These are phyloP conservation scores for Leptonema lineaticorne DNA, from an alignment of 1,140 invertebrate species.

Conservation along the genomic window DNA sequence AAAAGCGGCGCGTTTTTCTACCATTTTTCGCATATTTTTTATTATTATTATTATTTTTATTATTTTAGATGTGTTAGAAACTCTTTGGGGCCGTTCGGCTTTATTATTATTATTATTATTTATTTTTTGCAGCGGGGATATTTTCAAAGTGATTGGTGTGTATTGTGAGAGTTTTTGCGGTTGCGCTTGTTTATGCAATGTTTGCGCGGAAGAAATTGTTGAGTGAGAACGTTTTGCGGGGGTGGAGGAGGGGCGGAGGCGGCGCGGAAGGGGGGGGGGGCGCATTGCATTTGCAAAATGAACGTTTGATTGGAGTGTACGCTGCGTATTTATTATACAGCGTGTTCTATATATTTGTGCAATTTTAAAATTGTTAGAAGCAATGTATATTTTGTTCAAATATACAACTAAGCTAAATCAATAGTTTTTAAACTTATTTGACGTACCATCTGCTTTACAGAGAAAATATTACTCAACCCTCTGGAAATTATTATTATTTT, in stretches of 20 bases:
- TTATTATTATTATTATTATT: too few relatives aligned
- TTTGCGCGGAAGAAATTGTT: conserved; percentile 11
- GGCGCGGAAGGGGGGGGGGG: too few relatives aligned
- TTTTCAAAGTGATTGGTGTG: too few relatives aligned
- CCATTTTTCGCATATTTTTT: too few relatives aligned
- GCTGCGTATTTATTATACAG: background rate
- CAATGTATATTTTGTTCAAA: background rate
- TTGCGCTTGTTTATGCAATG: background rate
- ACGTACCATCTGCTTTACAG: background rate
- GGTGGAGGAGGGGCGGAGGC: too few relatives aligned
- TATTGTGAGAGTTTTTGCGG: too few relatives aligned
- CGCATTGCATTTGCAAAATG: background rate
- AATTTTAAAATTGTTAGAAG: background rate
- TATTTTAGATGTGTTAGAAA: too few relatives aligned
- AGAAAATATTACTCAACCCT: background rate
- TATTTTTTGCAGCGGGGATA: too few relatives aligned
- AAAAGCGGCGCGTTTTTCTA: too few relatives aligned
- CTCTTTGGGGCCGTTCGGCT: too few relatives aligned
- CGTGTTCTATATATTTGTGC: background rate
- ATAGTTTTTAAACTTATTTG: background rate
- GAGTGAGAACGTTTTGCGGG: too few relatives aligned
- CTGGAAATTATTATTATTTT: background rate
- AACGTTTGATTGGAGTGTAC: conserved; percentile 10
- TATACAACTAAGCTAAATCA: background rate
- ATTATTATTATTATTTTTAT: too few relatives aligned